Conservation (phyloP, 2,113 vertebrate species). For the Malurus elegans region DNA sequence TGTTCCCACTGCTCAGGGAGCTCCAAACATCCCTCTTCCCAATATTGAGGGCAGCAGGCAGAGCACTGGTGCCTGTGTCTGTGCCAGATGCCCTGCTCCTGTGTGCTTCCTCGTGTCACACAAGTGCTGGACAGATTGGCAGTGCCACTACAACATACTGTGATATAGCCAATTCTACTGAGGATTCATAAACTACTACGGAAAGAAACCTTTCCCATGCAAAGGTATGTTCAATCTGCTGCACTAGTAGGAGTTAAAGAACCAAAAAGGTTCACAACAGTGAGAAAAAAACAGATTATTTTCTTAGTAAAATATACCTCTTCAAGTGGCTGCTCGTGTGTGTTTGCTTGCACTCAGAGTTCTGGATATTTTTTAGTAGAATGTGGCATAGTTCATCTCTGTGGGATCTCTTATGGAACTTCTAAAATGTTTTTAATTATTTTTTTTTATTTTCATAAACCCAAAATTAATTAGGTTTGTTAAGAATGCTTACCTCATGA, state of each 20-base stretch:
- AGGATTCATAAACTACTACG: neutral
- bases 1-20: neutral
- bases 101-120: fast-evolving
- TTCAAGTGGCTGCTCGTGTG: neutral
- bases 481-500: neutral
- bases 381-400: neutral
- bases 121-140: neutral
- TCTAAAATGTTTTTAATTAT: fast-evolving
- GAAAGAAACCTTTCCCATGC: neutral
- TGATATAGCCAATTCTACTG: neutral
- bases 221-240: neutral
- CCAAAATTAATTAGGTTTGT: neutral
- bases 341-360: neutral
- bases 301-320: neutral
- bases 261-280: neutral
- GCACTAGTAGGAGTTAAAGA: neutral
- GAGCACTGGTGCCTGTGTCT: fast-evolving
- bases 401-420: neutral
- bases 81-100: neutral
- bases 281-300: neutral
- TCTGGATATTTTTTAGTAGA: neutral
- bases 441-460: neutral
- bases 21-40: neutral
- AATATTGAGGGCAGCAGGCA: neutral
- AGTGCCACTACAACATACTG: neutral